These are phyloP conservation scores for Agonopterix arenella DNA, from an alignment of 2,888 invertebrate genomes.

Conservation along the genomic window DNA sequence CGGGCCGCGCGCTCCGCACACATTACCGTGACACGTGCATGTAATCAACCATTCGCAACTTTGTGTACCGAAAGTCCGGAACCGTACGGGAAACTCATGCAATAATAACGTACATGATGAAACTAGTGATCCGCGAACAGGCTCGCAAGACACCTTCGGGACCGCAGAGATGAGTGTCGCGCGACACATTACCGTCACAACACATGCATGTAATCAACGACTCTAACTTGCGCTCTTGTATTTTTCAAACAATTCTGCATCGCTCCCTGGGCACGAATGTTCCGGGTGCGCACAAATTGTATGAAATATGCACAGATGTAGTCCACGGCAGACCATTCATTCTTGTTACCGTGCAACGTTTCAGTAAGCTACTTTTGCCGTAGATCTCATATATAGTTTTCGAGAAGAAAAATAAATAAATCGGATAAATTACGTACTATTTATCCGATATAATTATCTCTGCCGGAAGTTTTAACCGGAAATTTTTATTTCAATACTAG, in stretches of 20 bases:
- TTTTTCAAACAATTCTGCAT: constrained; percentile 13
- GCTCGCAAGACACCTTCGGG: constrained; percentile 17
- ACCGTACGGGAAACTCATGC: background rate
- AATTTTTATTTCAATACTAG: too few relatives aligned
- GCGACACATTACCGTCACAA: constrained; percentile 18
- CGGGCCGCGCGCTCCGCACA: too few relatives aligned
- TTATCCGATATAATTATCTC: too few relatives aligned
- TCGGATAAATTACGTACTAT: too few relatives aligned
- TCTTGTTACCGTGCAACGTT: background rate
- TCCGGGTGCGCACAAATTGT: constrained; percentile 3
- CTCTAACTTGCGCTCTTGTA: constrained; percentile 13
- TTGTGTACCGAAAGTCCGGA: too few relatives aligned
- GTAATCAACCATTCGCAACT: too few relatives aligned
- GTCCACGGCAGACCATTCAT: background rate
- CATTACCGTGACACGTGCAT: too few relatives aligned
- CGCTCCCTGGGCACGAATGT: constrained; percentile 10
- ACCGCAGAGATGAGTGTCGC: constrained; percentile 20
- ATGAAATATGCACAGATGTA: background rate
- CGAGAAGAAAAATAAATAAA: too few relatives aligned
- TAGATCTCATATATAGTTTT: too few relatives aligned
- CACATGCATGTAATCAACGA: constrained; percentile 30
- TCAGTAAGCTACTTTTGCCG: too few relatives aligned
- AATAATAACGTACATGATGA: constrained; percentile 6
- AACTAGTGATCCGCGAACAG: background rate
- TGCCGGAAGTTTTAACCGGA: too few relatives aligned